phyloP scores from a whole-genome alignment of 2,113 vertebrate species.

The Lathamus discolor region DNA sequence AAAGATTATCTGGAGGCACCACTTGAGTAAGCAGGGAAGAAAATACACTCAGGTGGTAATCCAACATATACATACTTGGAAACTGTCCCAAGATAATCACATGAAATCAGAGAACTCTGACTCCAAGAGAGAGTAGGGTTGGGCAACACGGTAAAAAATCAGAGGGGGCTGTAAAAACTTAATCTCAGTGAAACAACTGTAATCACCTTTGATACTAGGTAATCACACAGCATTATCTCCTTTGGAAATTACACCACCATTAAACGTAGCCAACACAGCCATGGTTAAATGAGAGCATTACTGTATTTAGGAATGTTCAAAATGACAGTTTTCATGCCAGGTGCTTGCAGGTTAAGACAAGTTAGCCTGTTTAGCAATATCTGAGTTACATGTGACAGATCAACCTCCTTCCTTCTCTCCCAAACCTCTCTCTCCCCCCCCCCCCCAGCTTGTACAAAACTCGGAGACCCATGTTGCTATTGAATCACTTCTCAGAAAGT shows the following conservation, averaged over 20 bases:
- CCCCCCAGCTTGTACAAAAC: background rate
- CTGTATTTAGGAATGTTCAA: background rate
- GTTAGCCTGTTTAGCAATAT: background rate
- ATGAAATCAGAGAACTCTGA: background rate
- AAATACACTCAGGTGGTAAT: background rate
- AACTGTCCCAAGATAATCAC: background rate
- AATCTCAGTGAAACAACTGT: background rate
- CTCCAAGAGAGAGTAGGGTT: background rate
- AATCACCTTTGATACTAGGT: background rate
- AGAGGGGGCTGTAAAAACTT: background rate
- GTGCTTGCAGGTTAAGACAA: background rate
- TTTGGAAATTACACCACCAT: background rate
- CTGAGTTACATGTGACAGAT: background rate
- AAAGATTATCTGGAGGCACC: background rate
- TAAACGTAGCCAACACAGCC: background rate
- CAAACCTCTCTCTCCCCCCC: background rate
- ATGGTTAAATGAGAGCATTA: background rate
- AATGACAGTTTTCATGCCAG: constrained; percentile 7
- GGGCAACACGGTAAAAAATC: background rate
- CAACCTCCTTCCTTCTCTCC: background rate
- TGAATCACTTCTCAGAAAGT: background rate
- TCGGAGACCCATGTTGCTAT: background rate
- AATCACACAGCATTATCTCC: background rate
- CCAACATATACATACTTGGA: background rate
- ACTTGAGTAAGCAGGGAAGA: background rate